phyloP scores from a whole-genome alignment of 2,888 invertebrate species.

The Stenotaenia linearis region DNA sequence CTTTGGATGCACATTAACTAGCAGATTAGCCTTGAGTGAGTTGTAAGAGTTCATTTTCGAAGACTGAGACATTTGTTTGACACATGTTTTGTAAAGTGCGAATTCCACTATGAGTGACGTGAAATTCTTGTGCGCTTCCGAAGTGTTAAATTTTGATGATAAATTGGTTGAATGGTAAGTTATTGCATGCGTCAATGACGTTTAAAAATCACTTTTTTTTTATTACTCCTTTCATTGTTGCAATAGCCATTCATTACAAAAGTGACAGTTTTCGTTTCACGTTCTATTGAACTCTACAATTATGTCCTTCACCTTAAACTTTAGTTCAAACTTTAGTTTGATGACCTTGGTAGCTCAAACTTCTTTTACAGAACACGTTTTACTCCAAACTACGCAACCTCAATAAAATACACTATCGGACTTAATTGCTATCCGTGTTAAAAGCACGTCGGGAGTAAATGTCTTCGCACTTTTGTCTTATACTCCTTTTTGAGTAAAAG shows the following conservation, averaged over 20 bases:
- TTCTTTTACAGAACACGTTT: not conserved
- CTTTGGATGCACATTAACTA: constrained; percentile 6
- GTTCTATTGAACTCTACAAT: constrained; percentile 5
- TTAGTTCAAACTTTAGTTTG: constrained; percentile 19
- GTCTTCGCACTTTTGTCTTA: not conserved
- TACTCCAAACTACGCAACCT: not conserved
- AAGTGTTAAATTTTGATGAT: not conserved
- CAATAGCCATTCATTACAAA: not conserved
- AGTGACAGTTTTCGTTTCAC: not conserved
- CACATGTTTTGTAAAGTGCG: not conserved
- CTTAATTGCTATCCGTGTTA: not conserved
- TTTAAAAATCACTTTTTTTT: not conserved
- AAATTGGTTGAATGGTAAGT: not conserved
- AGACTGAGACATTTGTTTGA: not conserved
- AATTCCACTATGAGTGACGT: not conserved
- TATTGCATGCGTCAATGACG: not conserved
- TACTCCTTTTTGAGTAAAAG: too few relatives aligned
- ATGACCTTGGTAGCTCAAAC: not conserved
- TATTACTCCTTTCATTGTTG: not conserved
- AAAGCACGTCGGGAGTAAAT: too few relatives aligned
- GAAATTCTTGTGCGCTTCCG: not conserved
- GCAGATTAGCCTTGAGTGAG: not conserved
- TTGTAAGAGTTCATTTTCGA: not conserved
- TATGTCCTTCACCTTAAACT: constrained; percentile 17
- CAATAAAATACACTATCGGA: not conserved